Conservation (phyloP, 2,888 invertebrate genomes). For the Dicranocentrus wangi region DNA sequence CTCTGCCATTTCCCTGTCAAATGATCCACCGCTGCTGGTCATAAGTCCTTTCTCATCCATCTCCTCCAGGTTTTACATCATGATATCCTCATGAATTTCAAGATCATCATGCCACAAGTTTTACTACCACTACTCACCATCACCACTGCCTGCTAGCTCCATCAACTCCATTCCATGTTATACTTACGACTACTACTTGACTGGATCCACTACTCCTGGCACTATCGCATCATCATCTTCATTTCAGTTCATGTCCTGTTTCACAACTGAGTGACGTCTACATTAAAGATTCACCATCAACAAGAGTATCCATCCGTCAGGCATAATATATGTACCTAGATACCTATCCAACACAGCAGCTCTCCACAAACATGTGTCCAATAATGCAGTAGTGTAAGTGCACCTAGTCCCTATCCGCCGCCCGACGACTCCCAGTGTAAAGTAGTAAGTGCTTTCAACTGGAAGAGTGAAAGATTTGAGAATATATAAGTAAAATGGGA, state of each 20-base stretch:
- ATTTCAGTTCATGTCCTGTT: constrained; percentile 27
- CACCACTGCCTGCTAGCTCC: too few species aligned
- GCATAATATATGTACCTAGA: not conserved
- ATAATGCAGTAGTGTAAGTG: not conserved
- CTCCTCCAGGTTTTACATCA: not conserved
- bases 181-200: too few species aligned
- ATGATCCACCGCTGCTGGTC: too few species aligned
- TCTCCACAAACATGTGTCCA: too few species aligned
- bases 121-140: too few species aligned
- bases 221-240: not conserved
- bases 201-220: not conserved
- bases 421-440: too few species aligned
- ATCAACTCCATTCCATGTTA: too few species aligned
- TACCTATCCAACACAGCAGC: too few species aligned
- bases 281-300: constrained; percentile 53
- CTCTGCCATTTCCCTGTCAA: constrained; percentile 30
- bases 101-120: too few species aligned
- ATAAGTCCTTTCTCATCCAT: too few species aligned
- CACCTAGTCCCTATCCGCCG: too few species aligned
- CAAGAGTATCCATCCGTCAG: constrained; percentile 27
- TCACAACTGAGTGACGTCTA: constrained; percentile 47
- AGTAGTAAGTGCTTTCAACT: not conserved
- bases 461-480: not conserved
- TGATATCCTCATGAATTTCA: not conserved
- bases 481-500: too few species aligned